Percentiles rank a stretch among this genome's conserved stretches.
Evolutionary conservation across 2,113 vertebrate species (phyloP).

Genomic region (Verasper variegatus): DNA sequence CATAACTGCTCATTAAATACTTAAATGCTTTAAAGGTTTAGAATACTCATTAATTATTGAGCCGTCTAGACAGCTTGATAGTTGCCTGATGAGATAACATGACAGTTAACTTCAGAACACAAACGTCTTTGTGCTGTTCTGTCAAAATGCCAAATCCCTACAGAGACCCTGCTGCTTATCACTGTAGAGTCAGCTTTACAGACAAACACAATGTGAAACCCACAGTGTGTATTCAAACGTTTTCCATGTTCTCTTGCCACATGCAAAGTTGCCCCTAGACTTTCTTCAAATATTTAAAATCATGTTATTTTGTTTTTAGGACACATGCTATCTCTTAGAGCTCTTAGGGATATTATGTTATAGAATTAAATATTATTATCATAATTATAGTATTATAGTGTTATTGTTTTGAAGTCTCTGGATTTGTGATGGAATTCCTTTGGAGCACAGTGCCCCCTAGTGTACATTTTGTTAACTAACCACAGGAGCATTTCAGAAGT

Average conservation of each 20-base stretch:
- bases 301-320: neutral
- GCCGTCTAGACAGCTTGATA: slow-evolving; percentile 76
- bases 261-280: no score
- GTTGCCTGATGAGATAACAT: slow-evolving; percentile 66
- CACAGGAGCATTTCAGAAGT: neutral
- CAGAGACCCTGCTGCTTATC: no score
- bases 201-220: no score
- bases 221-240: neutral
- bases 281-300: neutral
- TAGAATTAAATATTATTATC: neutral
- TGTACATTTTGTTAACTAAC: slow-evolving; percentile 30
- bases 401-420: neutral
- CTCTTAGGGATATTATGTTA: no score
- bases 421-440: neutral
- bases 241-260: neutral
- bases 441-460: slow-evolving; percentile 50
- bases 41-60: slow-evolving; percentile 76
- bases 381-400: neutral
- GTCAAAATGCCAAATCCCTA: slow-evolving; percentile 11
- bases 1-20: slow-evolving; percentile 73
- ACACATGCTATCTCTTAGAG: no score
- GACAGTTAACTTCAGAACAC: slow-evolving; percentile 56
- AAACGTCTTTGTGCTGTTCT: slow-evolving; percentile 33
- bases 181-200: neutral
- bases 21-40: slow-evolving; percentile 69